phyloP scores from a whole-genome alignment of 2,888 invertebrate genomes.

The Abrostola triplasia region DNA sequence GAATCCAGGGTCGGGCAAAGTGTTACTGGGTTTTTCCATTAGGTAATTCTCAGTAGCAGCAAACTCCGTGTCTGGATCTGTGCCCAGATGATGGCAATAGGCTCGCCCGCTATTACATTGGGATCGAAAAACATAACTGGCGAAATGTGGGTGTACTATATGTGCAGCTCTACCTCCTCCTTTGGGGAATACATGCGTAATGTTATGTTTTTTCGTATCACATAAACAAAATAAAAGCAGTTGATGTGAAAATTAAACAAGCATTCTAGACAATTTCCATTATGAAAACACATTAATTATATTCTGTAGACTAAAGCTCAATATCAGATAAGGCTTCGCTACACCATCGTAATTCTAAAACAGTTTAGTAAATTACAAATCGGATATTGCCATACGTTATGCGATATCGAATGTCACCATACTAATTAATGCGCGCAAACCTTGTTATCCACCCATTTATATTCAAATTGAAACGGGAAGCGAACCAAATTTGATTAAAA shows the following conservation, averaged over 20 bases:
- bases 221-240: too few species aligned
- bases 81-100: too few species aligned
- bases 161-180: too few species aligned
- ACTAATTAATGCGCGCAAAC: slow-evolving; percentile 70
- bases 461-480: slow-evolving; percentile 77
- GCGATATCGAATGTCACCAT: slow-evolving; percentile 58
- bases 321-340: slow-evolving; percentile 14
- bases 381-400: slow-evolving; percentile 38
- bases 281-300: background rate
- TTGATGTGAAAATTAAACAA: background rate
- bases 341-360: slow-evolving; percentile 23
- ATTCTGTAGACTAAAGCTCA: background rate
- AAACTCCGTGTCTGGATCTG: too few species aligned
- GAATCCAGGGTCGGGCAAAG: too few species aligned
- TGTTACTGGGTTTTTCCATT: too few species aligned
- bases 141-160: too few species aligned
- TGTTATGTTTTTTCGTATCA: too few species aligned
- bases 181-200: too few species aligned
- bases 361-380: slow-evolving; percentile 47
- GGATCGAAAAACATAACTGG: too few species aligned
- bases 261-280: background rate
- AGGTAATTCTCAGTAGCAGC: too few species aligned
- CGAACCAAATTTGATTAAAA: slow-evolving; percentile 71
- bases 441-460: slow-evolving; percentile 70
- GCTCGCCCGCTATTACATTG: too few species aligned